Evolutionary conservation across 2,113 vertebrate genomes (phyloP), one percentile per base, ranked within the genome.

Genomic region (Salvelinus fontinalis): DNA sequence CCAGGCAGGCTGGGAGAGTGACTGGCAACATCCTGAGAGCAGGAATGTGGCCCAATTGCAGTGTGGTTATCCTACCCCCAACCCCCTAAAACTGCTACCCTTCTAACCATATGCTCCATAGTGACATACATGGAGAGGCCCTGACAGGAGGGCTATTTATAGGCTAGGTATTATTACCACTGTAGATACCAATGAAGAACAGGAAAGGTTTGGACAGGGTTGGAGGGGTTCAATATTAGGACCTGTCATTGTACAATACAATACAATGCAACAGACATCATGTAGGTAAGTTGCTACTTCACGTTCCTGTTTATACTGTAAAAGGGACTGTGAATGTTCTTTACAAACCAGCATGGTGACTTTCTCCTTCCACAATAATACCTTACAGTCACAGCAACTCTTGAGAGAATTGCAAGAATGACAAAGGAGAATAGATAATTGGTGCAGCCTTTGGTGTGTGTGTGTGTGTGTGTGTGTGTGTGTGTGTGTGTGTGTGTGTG

Each of bases 81-180:
- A 77, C 49, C 39, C 39, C 39, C 39, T 44, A 44, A 44, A 9
- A 59, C 18, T 74, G 49, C 49, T 67, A n/a, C 31, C 70, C 75
- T 62, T 76, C 84, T 83, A 77, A 51, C 59, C 67, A 66, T 20
- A 62, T 68, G 27, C 51, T 54, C 4, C n/a, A 20, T 27, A 66
- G 75, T 88, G 87, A 87, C 90, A 91, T 64, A 80, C 81, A 82
- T 77, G 81, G 85, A 81, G 69, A 75, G 84, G 74, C 80, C 27
- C 81, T 85, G 85, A 89, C 79, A 88, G 79, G 84, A 85, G 78
- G 73, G 85, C 89, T 94, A 92, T 94, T 93, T 90, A 86, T 72
- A 92, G 90, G 51, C n/a, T 12, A 84, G 67, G 84, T 92, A 91
- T 85, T 89, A 90, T 91, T 93, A 91, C 82, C 84, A 75, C 83